Conservation (phyloP, 2,797 vertebrate species). For the Picus viridis region DNA sequence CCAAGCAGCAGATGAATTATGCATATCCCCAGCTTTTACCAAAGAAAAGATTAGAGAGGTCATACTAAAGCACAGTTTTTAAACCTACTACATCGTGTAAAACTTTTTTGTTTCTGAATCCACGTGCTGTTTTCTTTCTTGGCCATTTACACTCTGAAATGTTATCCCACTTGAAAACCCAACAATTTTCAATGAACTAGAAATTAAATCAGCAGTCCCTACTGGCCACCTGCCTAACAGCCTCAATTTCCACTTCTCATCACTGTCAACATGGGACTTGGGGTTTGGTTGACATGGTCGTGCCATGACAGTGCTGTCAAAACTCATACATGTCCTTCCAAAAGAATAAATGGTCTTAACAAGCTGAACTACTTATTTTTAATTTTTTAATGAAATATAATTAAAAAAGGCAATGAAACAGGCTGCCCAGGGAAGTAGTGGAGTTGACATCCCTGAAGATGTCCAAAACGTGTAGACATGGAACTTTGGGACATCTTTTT, state of each 20-base stretch:
- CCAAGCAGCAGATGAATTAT: not conserved
- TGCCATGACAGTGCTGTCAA: not conserved
- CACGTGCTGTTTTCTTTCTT: not conserved
- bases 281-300: fast-evolving
- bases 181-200: not conserved
- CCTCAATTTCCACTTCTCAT: not conserved
- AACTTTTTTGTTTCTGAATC: not conserved
- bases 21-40: not conserved
- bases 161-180: not conserved
- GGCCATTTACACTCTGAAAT: not conserved
- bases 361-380: not conserved
- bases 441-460: too few species aligned
- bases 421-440: too few species aligned
- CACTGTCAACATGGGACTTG: not conserved
- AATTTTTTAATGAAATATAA: not conserved
- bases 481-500: too few species aligned
- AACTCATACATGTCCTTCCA: not conserved
- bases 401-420: too few species aligned
- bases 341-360: not conserved
- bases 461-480: too few species aligned
- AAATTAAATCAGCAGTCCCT: not conserved
- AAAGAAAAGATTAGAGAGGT: not conserved
- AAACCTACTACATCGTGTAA: not conserved
- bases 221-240: not conserved
- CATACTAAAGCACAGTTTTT: not conserved